Evolutionary conservation across 2,888 invertebrate genomes (phyloP).

Genomic region (Leucoma salicis): DNA sequence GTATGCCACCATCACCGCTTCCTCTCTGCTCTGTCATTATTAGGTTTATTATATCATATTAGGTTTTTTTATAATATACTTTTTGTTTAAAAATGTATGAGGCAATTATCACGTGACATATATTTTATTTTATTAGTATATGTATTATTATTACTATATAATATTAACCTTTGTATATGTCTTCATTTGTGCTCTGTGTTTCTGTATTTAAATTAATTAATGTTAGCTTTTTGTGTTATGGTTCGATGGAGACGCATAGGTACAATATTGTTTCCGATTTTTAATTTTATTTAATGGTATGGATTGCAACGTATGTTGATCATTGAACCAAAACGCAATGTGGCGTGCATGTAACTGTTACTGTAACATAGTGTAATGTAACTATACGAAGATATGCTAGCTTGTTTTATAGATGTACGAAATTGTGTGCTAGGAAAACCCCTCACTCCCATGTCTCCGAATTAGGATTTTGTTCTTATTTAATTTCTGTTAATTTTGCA

Average conservation of each 20-base stretch:
- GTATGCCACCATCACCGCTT: slow-evolving; percentile 83
- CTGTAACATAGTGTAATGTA: slow-evolving; percentile 76
- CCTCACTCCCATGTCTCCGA: slow-evolving; percentile 67
- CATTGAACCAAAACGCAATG: slow-evolving; percentile 80
- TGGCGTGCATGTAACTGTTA: slow-evolving; percentile 78
- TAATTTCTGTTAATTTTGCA: slow-evolving; percentile 41
- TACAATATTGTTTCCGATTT: slow-evolving; percentile 37
- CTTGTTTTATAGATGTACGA: slow-evolving; percentile 76
- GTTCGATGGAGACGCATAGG: slow-evolving; percentile 70
- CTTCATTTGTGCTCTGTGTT: slow-evolving; percentile 81
- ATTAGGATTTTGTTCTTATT: slow-evolving; percentile 53
- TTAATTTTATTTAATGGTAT: slow-evolving; percentile 31
- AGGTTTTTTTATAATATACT: slow-evolving; percentile 63
- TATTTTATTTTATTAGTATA: slow-evolving; percentile 56
- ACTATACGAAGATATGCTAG: slow-evolving; percentile 70
- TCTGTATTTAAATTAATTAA: slow-evolving; percentile 73
- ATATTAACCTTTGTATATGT: slow-evolving; percentile 75
- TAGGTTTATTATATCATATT: slow-evolving; percentile 79
- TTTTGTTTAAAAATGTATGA: slow-evolving; percentile 71
- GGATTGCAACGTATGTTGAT: slow-evolving; percentile 43
- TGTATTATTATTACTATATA: slow-evolving; percentile 64
- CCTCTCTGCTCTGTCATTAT: slow-evolving; percentile 84
- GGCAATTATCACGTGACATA: slow-evolving; percentile 79
- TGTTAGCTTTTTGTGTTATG: slow-evolving; percentile 80
- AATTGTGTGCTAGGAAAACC: slow-evolving; percentile 68